Conservation (phyloP, 1,140 invertebrate genomes). For the Neodiprion pinetum region DNA sequence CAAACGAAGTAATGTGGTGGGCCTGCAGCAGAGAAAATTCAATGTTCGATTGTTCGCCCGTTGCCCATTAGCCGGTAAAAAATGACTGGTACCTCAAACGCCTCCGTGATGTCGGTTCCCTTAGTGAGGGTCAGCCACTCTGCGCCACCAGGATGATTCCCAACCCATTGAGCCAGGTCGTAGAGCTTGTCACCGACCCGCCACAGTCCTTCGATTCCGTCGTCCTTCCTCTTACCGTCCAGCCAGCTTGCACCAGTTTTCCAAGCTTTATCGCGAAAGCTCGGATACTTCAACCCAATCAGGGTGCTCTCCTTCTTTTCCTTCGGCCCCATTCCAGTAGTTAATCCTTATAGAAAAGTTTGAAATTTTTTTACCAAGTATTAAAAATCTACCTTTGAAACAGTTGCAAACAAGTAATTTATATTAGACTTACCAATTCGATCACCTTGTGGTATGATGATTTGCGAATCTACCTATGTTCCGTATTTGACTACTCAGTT, state of each 20-base stretch:
- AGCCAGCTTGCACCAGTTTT: conserved; percentile 53
- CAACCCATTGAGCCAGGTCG: conserved; percentile 72
- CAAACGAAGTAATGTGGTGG: conserved; percentile 66
- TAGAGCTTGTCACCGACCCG: conserved; percentile 79
- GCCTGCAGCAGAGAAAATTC: conserved; percentile 34
- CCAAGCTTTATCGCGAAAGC: conserved; percentile 28
- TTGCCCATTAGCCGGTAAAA: no score
- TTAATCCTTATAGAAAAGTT: no score
- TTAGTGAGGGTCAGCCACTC: conserved; percentile 78
- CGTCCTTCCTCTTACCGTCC: conserved; percentile 69
- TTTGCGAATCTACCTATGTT: neutral
- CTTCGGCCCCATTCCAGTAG: neutral
- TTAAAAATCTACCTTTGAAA: no score
- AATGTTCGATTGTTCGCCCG: no score
- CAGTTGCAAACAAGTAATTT: no score
- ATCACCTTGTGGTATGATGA: neutral
- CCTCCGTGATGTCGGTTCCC: conserved; percentile 79
- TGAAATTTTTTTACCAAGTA: no score
- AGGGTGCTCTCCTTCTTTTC: conserved; percentile 40
- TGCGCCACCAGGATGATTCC: conserved; percentile 79
- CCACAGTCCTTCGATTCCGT: conserved; percentile 81
- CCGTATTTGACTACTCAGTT: neutral
- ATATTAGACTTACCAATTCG: no score
- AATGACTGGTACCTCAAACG: conserved; percentile 65
- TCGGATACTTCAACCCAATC: conserved; percentile 40